Evolutionary conservation across 2,888 invertebrate species (phyloP).

Genomic region (Metopia argyrocephala): DNA sequence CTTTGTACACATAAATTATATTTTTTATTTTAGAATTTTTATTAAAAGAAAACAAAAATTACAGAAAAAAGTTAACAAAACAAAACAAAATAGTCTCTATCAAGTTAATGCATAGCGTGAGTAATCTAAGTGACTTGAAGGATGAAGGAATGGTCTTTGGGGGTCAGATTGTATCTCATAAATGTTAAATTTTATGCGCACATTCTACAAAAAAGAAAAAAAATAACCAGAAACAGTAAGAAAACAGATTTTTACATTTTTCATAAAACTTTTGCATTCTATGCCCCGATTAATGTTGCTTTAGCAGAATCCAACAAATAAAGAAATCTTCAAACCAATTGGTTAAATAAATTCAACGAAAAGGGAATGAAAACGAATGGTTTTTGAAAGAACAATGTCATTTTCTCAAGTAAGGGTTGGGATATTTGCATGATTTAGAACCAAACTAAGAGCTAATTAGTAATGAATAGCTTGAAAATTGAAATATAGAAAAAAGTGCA

Average conservation of each 20-base stretch:
- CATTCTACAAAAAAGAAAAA: slow-evolving; percentile 48
- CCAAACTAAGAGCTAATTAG: no score
- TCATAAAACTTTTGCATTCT: slow-evolving; percentile 33
- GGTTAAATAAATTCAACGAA: no score
- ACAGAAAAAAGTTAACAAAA: no score
- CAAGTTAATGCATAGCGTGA: background rate
- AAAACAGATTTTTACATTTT: slow-evolving; percentile 37
- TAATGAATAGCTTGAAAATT: no score
- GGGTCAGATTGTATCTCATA: slow-evolving; percentile 66
- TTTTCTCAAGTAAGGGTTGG: no score
- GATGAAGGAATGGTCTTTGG: slow-evolving; percentile 54
- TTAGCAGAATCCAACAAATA: background rate
- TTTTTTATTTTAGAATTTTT: slow-evolving; percentile 57
- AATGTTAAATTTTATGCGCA: slow-evolving; percentile 66
- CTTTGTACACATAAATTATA: slow-evolving; percentile 60
- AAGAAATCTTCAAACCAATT: slow-evolving; percentile 36
- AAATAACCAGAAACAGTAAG: background rate
- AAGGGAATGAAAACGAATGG: no score
- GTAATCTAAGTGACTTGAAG: slow-evolving; percentile 27
- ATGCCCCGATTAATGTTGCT: background rate
- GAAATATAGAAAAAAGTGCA: no score
- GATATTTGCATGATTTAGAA: no score
- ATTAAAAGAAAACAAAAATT: background rate
- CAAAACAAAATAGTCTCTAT: slow-evolving; percentile 10
- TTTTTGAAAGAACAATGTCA: no score